Conservation (phyloP, 2,888 invertebrate genomes). For the Ceraclea dissimilis region DNA sequence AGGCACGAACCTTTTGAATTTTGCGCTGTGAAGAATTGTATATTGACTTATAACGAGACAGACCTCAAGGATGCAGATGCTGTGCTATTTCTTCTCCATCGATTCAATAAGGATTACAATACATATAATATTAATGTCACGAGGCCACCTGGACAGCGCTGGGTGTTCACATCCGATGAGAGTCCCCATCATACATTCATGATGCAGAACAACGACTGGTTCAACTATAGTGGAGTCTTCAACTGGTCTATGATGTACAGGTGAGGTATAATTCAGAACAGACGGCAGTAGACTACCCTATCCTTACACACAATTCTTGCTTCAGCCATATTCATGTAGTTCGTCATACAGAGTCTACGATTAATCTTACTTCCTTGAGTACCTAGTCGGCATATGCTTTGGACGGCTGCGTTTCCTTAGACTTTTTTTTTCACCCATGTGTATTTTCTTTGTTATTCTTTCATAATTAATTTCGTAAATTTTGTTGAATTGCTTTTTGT, state of each 20-base stretch:
- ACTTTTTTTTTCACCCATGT: no score
- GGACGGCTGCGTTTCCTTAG: no score
- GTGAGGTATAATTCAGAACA: constrained; percentile 31
- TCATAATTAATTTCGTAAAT: not conserved
- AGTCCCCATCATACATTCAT: constrained; percentile 49
- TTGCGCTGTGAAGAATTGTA: constrained; percentile 48
- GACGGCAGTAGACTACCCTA: no score
- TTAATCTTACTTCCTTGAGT: no score
- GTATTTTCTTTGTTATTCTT: no score
- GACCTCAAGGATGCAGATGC: not conserved
- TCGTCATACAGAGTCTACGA: no score
- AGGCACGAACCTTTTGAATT: constrained; percentile 44
- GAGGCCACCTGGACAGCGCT: constrained; percentile 40
- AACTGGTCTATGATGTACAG: constrained; percentile 52
- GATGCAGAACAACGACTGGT: constrained; percentile 34
- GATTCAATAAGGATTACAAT: constrained; percentile 29
- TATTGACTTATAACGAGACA: constrained; percentile 39
- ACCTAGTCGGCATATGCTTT: not conserved
- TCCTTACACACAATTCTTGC: no score
- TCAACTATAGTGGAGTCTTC: constrained; percentile 45
- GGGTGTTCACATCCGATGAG: constrained; percentile 55
- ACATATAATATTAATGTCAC: constrained; percentile 37
- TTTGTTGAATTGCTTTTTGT: no score
- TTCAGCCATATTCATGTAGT: no score
- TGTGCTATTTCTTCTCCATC: not conserved